A percentile compares a stretch with the other conserved stretches of the same genome.
These are phyloP conservation scores for Oreotrochilus melanogaster DNA, from an alignment of 2,113 vertebrate species.

Conservation along the genomic window DNA sequence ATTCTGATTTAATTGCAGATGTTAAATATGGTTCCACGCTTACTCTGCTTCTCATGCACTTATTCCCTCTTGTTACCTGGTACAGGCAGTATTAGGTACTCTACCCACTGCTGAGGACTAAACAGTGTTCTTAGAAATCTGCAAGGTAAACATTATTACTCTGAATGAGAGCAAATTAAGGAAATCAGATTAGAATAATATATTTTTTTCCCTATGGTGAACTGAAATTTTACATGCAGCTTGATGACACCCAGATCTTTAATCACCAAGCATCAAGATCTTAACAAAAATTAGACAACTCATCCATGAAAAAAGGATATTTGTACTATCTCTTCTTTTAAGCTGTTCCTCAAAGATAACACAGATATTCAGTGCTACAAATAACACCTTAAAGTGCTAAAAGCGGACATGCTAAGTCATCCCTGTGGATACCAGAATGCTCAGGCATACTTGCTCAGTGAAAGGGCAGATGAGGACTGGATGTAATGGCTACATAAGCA, in stretches of 20 bases:
- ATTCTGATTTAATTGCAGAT: neutral
- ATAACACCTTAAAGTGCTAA: neutral
- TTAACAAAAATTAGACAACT: neutral
- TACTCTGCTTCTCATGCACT: neutral
- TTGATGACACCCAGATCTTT: neutral
- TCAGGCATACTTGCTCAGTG: neutral
- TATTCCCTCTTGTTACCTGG: neutral
- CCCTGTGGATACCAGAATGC: neutral
- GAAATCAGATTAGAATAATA: neutral
- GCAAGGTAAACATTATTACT: neutral
- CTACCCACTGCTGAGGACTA: neutral
- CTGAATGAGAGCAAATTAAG: neutral
- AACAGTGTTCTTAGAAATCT: neutral
- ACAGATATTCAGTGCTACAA: neutral
- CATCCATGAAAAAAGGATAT: neutral
- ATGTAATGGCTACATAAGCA: rapidly evolving
- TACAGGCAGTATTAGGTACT: neutral
- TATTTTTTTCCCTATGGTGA: neutral
- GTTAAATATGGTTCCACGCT: neutral
- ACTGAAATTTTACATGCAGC: neutral
- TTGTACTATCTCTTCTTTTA: neutral
- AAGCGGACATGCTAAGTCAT: neutral
- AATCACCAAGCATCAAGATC: neutral
- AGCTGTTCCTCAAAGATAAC: neutral
- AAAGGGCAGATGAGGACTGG: neutral